Conservation (phyloP, 2,113 vertebrate genomes). For the Tragelaphus strepsiceros region DNA sequence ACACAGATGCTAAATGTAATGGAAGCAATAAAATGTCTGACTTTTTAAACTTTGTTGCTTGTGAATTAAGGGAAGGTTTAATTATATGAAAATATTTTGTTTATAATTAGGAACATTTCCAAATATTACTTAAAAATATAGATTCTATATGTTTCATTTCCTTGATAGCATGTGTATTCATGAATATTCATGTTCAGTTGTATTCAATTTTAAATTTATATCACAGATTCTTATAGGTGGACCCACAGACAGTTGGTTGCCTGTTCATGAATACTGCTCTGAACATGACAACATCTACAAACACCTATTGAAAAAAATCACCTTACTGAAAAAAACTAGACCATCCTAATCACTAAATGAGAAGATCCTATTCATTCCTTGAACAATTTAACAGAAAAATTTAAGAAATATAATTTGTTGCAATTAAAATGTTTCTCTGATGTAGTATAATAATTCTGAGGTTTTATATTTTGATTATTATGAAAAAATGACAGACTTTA, state of each 20-base stretch:
- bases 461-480: slow-evolving; percentile 39
- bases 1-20: neutral
- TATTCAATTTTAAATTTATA: slow-evolving; percentile 45
- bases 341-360: slow-evolving; percentile 10
- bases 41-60: neutral
- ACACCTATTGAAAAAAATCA: neutral
- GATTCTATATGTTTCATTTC: slow-evolving; percentile 15
- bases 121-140: neutral
- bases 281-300: slow-evolving; percentile 28
- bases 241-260: slow-evolving; percentile 67
- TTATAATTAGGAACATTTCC: slow-evolving; percentile 24
- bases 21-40: neutral
- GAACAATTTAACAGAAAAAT: slow-evolving; percentile 29
- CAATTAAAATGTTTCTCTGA: slow-evolving; percentile 32
- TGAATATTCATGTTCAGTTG: neutral
- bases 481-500: slow-evolving; percentile 52
- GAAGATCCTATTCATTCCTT: slow-evolving; percentile 54
- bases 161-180: neutral
- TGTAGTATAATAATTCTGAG: slow-evolving; percentile 16
- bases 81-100: slow-evolving; percentile 8
- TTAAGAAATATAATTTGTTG: slow-evolving; percentile 34
- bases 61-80: slow-evolving; percentile 6
- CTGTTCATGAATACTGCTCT: slow-evolving; percentile 72
- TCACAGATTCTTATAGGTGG: slow-evolving; percentile 80
- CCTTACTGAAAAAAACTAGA: slow-evolving; percentile 1